Base-by-base conservation (phyloP, 2,797 vertebrate species). In the Sebastes oblongus region DNA sequence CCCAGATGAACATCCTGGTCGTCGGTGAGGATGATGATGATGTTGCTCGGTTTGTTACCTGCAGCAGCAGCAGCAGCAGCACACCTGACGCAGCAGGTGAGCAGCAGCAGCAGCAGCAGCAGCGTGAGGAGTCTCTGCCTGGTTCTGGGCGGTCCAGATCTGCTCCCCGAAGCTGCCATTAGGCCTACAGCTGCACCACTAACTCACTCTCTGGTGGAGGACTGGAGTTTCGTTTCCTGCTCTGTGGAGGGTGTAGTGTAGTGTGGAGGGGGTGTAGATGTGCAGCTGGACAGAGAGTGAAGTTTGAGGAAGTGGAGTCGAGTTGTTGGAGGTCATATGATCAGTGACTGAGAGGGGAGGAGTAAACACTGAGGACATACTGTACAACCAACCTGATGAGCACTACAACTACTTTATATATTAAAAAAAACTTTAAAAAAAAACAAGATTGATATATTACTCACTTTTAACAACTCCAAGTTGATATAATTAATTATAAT, bases 1-100 rank as follows among this genome's bases (percentile, higher is more conserved):
- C 95, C 96, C 30, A 97, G 91, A 42, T 75, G 59, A 0, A 95
- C 83, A 18, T 97, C 96, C 92, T 96, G 96, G 79, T 97, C 96
- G 82, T 97, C 96, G 14, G 94, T 85, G 14, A 97, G 84, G 77
- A 97, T 94, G 9, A 97, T 89, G 22, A 97, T 52, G 69, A 97
- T 86, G 89, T 97, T 97, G 86, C 85, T 93, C 10, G 54, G 71
- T 36, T 90, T 91, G 36, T 8, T 36, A 36, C 36, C 36, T 36
- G 36, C 36, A 36, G 36, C 34, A 36, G 34, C 56, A 3, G n/a
- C 24, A 24, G 24, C 24, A 24, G 83, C 84, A 27, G 84, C 83
- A 29, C 93, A 94, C 92, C 94, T 94, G 87, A 90, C 81, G 75
- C 88, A 66, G 84, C 93, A 95, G 92, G 91, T 91, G 78, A 95